A percentile compares a stretch with the other conserved stretches of the same genome.
These are phyloP conservation scores for Echinops telfairi DNA, from an alignment of 2,113 vertebrate species.

Conservation along the genomic window DNA sequence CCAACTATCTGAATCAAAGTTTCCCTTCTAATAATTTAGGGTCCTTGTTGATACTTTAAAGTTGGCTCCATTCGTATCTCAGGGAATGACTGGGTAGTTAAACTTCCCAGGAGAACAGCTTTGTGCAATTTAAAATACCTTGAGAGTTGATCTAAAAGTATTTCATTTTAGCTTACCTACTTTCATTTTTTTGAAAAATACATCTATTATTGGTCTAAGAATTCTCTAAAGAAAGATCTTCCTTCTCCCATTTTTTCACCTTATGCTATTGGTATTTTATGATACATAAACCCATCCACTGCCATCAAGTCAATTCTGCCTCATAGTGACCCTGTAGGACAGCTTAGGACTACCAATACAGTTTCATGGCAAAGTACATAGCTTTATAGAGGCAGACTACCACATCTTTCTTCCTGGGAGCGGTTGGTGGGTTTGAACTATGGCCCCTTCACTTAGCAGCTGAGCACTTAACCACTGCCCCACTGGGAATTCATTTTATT, in stretches of 20 bases:
- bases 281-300: background rate
- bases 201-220: slow-evolving; percentile 57
- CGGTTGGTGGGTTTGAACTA: too few species aligned
- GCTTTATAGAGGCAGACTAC: too few species aligned
- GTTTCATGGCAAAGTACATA: too few species aligned
- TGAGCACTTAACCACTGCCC: too few species aligned
- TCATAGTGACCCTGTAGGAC: too few species aligned
- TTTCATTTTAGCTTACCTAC: slow-evolving; percentile 62
- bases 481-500: too few species aligned
- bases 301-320: too few species aligned
- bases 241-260: background rate
- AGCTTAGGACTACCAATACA: too few species aligned
- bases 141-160: slow-evolving; percentile 70
- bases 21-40: slow-evolving; percentile 62
- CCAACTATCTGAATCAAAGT: slow-evolving; percentile 58
- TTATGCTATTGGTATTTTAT: slow-evolving; percentile 60
- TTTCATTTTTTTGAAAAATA: slow-evolving; percentile 51
- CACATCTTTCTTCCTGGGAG: too few species aligned
- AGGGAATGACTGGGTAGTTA: slow-evolving; percentile 64
- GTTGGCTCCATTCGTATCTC: slow-evolving; percentile 69
- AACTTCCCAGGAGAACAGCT: slow-evolving; percentile 61
- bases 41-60: slow-evolving; percentile 40
- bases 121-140: slow-evolving; percentile 71
- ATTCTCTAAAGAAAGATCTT: slow-evolving; percentile 51
- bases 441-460: too few species aligned